phyloP scores from a whole-genome alignment of 2,797 vertebrate genomes.

The Pangasius mekongensis region DNA sequence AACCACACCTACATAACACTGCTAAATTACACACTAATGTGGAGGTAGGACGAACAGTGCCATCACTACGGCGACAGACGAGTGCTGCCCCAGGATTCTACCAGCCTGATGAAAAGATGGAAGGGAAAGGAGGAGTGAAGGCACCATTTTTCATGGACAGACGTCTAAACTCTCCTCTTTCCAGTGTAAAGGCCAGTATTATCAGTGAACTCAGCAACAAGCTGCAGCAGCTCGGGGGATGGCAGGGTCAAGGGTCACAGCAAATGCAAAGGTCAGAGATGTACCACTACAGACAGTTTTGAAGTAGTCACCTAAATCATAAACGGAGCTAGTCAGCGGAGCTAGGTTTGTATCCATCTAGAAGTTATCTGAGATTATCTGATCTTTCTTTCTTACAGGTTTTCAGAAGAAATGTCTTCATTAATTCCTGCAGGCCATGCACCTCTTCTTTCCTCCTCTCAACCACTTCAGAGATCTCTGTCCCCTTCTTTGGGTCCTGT shows the following conservation, averaged over 20 bases:
- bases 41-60: constrained; percentile 59
- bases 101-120: constrained; percentile 65
- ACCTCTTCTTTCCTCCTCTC: constrained; percentile 75
- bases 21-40: constrained; percentile 50
- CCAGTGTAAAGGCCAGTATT: constrained; percentile 89
- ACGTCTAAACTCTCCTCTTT: constrained; percentile 78
- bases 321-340: constrained; percentile 4
- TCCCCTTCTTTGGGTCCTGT: constrained; percentile 73
- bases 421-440: constrained; percentile 71
- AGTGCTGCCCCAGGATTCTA: constrained; percentile 73
- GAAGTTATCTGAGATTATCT: constrained; percentile 22
- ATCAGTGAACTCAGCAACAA: constrained; percentile 92
- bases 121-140: constrained; percentile 59
- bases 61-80: constrained; percentile 75
- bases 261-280: constrained; percentile 72
- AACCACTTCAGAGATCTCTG: constrained; percentile 70
- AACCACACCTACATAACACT: constrained; percentile 43
- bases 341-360: constrained; percentile 9
- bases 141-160: constrained; percentile 69
- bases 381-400: constrained; percentile 67
- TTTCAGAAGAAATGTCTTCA: constrained; percentile 73
- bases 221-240: constrained; percentile 86
- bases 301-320: background rate
- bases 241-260: constrained; percentile 73
- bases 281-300: constrained; percentile 4